Base-by-base conservation (phyloP, 2,797 vertebrate species). In the Alcedo atthis region DNA sequence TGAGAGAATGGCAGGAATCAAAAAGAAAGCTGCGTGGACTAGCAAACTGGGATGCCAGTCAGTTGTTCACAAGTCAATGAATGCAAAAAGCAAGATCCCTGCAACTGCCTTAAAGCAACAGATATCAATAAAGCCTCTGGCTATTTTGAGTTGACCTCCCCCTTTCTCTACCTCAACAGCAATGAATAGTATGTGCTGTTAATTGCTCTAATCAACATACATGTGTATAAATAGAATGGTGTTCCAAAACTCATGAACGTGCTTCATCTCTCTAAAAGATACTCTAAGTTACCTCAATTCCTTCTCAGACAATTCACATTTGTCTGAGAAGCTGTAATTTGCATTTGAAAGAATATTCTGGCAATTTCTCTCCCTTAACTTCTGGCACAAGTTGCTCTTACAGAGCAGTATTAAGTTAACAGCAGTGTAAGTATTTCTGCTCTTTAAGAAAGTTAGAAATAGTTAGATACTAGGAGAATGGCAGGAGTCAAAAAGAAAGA, bases 381-480 rank as follows among this genome's bases (percentile, higher is more conserved):
- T 74, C 33, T 25, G 2, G 6, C 7, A 87, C 21, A 1, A 79
- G 10, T 2, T 15, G 0, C 10, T 71, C 18, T 55, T 49, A 3
- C 11, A 2, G 5, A 61, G 5, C 1, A 15, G 6, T 15, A 70
- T 24, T 7, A 25, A 2, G 0, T 20, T 26, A 37, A 4, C n/a
- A 74, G 14, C 46, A 61, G 1, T 4, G 48, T 2, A 43, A 59
- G 1, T 5, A 59, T 2, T 30, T 42, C n/a, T 5, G 66, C 2
- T 53, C 15, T 21, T 25, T 1, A 62, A 2, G 5, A 70, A 67
- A 57, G 1, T n/a, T 20, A 33, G 8, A 40, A 40, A 40, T 40
- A 40, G 37, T 40, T 40, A 40, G 37, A 40, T 40, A 40, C 37
- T 40, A 14, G 15, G 37, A 40, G 37, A 40, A 40, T 40, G 37